Conservation (phyloP, 2,797 vertebrate species). For the Octomys mimax region DNA sequence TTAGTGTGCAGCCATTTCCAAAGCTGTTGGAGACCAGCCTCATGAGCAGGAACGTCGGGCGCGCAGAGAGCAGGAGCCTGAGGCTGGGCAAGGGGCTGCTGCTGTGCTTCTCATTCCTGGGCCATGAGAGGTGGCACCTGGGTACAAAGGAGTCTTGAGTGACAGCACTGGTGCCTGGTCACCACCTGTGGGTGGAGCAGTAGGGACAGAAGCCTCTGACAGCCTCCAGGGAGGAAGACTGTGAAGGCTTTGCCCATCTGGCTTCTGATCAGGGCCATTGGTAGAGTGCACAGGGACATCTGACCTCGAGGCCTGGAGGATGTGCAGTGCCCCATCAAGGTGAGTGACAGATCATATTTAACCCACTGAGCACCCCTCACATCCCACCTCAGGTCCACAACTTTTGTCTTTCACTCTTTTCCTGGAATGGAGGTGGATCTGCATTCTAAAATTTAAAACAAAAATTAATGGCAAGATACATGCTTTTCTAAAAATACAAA, state of each 20-base stretch:
- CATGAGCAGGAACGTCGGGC: neutral
- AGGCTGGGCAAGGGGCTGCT: fast-evolving
- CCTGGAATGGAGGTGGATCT: neutral
- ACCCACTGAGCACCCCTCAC: fast-evolving
- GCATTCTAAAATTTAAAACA: neutral
- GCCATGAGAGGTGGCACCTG: neutral
- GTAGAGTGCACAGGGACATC: neutral
- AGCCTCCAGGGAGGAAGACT: neutral
- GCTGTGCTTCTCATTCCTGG: neutral
- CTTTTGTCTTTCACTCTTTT: neutral
- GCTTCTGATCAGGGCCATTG: neutral
- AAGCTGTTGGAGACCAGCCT: neutral
- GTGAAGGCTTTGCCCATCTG: neutral
- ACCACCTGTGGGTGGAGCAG: too few relatives aligned
- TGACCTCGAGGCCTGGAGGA: fast-evolving
- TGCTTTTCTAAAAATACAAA: neutral
- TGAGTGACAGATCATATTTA: fast-evolving
- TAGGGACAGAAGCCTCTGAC: neutral
- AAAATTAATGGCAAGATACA: neutral
- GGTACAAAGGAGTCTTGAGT: neutral
- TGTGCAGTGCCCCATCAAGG: neutral
- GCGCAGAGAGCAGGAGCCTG: neutral
- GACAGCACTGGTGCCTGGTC: neutral
- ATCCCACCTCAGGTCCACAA: too few relatives aligned
- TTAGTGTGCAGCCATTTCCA: neutral